These are phyloP conservation scores for Microctenopoma steveboyesi DNA, from an alignment of 2,797 vertebrate genomes.

Conservation along the genomic window DNA sequence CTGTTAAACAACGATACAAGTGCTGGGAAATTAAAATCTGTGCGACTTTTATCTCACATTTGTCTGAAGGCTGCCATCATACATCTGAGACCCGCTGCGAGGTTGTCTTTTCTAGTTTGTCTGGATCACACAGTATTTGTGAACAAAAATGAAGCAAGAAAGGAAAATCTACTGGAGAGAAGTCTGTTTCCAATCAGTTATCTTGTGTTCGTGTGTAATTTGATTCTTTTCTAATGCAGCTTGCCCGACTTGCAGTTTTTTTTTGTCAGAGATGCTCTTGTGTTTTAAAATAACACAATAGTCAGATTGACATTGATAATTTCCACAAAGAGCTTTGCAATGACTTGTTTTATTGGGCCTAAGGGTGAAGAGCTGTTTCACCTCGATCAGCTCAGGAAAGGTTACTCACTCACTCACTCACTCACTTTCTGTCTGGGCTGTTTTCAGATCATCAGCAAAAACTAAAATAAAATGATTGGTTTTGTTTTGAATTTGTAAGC, in stretches of 20 bases:
- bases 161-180: constrained; percentile 56
- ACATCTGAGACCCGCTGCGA: constrained; percentile 50
- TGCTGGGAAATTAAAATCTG: constrained; percentile 76
- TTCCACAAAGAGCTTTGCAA: constrained; percentile 29
- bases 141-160: constrained; percentile 67
- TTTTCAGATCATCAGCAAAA: constrained; percentile 2
- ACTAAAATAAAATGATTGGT: neutral
- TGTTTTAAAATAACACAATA: constrained; percentile 28
- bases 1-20: constrained; percentile 77
- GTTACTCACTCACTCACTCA: neutral
- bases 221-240: constrained; percentile 50
- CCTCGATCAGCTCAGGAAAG: constrained; percentile 26
- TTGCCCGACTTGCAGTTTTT: constrained; percentile 35
- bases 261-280: constrained; percentile 12
- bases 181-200: constrained; percentile 70
- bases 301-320: constrained; percentile 43
- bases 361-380: constrained; percentile 13
- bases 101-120: constrained; percentile 58
- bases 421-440: neutral
- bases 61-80: constrained; percentile 73
- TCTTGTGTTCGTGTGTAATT: constrained; percentile 61
- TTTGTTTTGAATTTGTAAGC: neutral
- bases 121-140: constrained; percentile 60
- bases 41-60: constrained; percentile 76
- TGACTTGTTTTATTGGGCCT: constrained; percentile 19